Conservation (phyloP, 2,797 vertebrate genomes). For the Danio aesculapii region DNA sequence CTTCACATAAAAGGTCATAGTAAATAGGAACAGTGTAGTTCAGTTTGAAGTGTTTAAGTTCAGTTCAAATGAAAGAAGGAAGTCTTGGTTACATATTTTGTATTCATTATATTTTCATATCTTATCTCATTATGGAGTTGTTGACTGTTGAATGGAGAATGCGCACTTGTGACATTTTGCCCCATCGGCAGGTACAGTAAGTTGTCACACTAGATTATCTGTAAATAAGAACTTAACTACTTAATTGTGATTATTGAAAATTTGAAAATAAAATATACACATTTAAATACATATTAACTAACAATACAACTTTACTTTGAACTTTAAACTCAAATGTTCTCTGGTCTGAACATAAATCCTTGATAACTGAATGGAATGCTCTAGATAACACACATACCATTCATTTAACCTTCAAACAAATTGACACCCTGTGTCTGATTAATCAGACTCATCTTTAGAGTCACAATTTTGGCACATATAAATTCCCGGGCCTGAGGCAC, state of each 20-base stretch:
- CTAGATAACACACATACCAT: too few species aligned
- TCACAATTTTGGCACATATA: too few species aligned
- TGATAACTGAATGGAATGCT: background rate
- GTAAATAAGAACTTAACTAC: background rate
- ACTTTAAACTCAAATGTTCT: constrained; percentile 1
- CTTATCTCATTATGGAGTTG: background rate
- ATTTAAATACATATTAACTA: background rate
- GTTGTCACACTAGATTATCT: constrained; percentile 4
- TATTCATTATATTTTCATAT: background rate
- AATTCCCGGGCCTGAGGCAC: too few species aligned
- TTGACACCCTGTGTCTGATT: too few species aligned
- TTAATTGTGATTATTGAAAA: background rate
- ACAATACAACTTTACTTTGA: background rate
- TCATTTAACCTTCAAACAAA: too few species aligned
- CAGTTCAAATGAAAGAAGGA: constrained; percentile 7
- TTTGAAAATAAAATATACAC: background rate
- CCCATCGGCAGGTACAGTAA: background rate
- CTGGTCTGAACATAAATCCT: background rate
- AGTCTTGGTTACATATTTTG: background rate
- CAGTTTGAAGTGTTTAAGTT: too few species aligned
- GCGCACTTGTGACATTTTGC: background rate
- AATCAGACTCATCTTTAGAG: too few species aligned
- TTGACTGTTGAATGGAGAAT: constrained; percentile 2
- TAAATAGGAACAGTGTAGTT: too few species aligned
- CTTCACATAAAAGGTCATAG: too few species aligned